These are phyloP conservation scores for Calcarius ornatus DNA, from an alignment of 2,113 vertebrate species.

Conservation along the genomic window DNA sequence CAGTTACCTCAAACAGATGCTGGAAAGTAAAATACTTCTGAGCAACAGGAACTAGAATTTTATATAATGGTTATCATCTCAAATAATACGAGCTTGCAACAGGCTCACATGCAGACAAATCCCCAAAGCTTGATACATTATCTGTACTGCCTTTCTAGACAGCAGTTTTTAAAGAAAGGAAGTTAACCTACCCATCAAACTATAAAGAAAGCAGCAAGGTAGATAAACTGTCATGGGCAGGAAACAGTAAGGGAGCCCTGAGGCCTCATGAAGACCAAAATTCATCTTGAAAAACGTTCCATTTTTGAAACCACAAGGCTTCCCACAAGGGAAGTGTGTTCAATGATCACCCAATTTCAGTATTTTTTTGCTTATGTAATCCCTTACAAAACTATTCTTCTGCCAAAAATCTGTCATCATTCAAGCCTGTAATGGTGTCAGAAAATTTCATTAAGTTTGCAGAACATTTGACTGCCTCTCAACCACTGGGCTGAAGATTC, in stretches of 20 bases:
- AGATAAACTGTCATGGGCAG: not conserved
- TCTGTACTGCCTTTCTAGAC: not conserved
- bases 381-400: not conserved
- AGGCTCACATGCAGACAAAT: not conserved
- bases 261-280: not conserved
- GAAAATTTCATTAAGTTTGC: not conserved
- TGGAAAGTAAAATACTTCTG: not conserved
- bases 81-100: not conserved
- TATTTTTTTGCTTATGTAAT: not conserved
- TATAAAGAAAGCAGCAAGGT: not conserved
- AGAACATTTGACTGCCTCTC: not conserved
- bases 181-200: not conserved
- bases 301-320: not conserved
- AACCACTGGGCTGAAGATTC: not conserved
- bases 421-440: not conserved
- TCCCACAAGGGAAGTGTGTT: not conserved
- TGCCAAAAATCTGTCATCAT: conserved; percentile 7
- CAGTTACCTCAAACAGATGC: not conserved
- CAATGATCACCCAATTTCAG: not conserved
- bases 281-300: not conserved
- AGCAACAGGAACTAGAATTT: not conserved
- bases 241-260: not conserved
- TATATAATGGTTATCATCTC: not conserved
- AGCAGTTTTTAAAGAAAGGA: not conserved
- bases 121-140: not conserved